Evolutionary conservation across 2,113 vertebrate genomes (phyloP), one percentile per base, ranked within the genome.

Genomic region (Brachyistius frenatus): DNA sequence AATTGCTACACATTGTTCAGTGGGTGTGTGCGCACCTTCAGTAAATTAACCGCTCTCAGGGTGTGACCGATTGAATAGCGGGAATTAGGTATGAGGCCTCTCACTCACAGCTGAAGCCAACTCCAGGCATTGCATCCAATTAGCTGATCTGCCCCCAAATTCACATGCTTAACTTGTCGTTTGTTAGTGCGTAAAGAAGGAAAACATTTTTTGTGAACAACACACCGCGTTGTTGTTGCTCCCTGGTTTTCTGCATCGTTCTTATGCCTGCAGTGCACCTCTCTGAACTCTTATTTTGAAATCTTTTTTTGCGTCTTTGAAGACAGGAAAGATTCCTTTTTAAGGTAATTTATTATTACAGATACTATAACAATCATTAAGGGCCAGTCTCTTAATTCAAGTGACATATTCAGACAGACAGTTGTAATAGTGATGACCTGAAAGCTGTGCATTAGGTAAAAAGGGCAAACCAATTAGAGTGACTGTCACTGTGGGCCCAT

Each of bases 1-100:
- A 94, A 94, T 94, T 93, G 86, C 89, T 93, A 93, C 91, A 93
- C 93, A 93, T 92, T 94, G 94, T 94, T 93, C 93, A 94, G 83
- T 94, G 92, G 92, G 90, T 93, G 93, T 92, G 90, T 91, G 81
- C 57, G 84, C 88, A 93, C 92, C 94, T 93, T 91, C 86, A 85
- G 83, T 88, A 89, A 92, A 93, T 92, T 92, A 93, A 88, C 66
- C 71, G 81, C 91, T 85, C 89, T 89, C 84, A 78, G 91, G 89
- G 90, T 84, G 90, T 85, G 89, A 88, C 83, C 88, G 85, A 87
- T 89, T 88, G 86, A 86, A 88, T 91, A 87, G 84, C 70, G 53
- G 75, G 85, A 91, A 91, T 86, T 84, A 90, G 84, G 86, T 91
- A 87, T 64, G 90, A 88, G 80, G 86, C 84, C 84, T 84, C 86